phyloP scores from a whole-genome alignment of 2,888 invertebrate genomes.

The Andrena praecox region DNA sequence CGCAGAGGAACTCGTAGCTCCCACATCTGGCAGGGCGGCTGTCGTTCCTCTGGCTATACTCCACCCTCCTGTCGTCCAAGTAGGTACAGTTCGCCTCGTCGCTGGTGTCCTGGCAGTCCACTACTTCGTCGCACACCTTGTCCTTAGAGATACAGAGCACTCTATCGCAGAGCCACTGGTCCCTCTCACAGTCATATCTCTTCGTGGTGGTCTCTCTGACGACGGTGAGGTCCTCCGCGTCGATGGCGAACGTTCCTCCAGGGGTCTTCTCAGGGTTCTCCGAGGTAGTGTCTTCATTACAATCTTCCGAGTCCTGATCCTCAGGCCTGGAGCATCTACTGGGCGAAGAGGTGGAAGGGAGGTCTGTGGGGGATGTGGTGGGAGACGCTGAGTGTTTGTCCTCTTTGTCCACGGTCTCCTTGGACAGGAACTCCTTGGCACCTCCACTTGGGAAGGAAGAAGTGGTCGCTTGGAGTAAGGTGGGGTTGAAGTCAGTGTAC shows the following conservation, averaged over 20 bases:
- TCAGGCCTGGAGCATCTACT: background rate
- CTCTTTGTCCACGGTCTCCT: slow-evolving; percentile 5
- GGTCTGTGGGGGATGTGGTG: background rate
- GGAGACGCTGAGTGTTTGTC: background rate
- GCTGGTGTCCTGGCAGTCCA: slow-evolving; percentile 87
- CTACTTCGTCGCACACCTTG: slow-evolving; percentile 87
- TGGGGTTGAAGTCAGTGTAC: background rate
- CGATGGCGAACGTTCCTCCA: background rate
- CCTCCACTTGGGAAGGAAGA: no score
- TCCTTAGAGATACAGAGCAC: slow-evolving; percentile 86
- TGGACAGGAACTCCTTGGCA: slow-evolving; percentile 15
- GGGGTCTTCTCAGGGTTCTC: background rate
- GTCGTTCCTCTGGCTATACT: background rate
- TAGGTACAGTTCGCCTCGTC: slow-evolving; percentile 88
- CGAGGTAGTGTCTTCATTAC: background rate
- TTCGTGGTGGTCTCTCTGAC: background rate
- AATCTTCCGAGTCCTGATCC: background rate
- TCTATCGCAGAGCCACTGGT: slow-evolving; percentile 69
- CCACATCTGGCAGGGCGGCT: slow-evolving; percentile 10
- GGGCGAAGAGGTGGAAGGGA: background rate
- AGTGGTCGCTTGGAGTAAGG: background rate
- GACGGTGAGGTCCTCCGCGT: background rate
- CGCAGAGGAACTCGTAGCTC: slow-evolving; percentile 81
- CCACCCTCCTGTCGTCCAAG: slow-evolving; percentile 18
- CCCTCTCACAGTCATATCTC: slow-evolving; percentile 7